Evolutionary conservation across 2,888 invertebrate species (phyloP).

Genomic region (Nowickia ferox): DNA sequence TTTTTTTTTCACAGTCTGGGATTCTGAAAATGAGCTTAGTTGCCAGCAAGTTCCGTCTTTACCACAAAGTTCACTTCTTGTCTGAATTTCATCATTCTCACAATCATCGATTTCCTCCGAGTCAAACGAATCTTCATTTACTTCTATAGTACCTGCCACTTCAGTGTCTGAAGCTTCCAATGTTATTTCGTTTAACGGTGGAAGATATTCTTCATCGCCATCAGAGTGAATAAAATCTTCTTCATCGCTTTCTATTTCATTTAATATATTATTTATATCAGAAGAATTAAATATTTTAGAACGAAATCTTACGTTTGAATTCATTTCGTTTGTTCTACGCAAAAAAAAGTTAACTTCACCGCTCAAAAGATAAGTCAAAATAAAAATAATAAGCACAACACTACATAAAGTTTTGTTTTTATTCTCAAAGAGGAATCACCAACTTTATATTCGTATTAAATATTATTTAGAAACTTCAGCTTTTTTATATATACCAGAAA

Average conservation of each 20-base stretch:
- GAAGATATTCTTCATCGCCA: slow-evolving; percentile 10
- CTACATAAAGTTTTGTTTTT: slow-evolving; percentile 1
- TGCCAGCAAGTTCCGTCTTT: slow-evolving; percentile 12
- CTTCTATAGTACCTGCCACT: too few relatives aligned
- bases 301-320: slow-evolving; percentile 6
- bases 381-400: slow-evolving; percentile 16
- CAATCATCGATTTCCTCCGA: not conserved
- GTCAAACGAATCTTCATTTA: too few relatives aligned
- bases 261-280: too few relatives aligned
- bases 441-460: slow-evolving; percentile 14
- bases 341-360: slow-evolving; percentile 15
- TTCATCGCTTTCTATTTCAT: too few relatives aligned
- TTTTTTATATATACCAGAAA: too few relatives aligned
- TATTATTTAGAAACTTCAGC: too few relatives aligned
- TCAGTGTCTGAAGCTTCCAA: too few relatives aligned
- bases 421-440: not conserved
- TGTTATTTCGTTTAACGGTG: slow-evolving; percentile 11
- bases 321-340: slow-evolving; percentile 6
- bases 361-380: slow-evolving; percentile 10
- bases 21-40: too few relatives aligned
- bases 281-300: slow-evolving; percentile 29
- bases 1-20: slow-evolving; percentile 7
- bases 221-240: too few relatives aligned
- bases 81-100: too few relatives aligned
- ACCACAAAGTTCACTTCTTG: slow-evolving; percentile 8